Evolutionary conservation across 1,140 invertebrate species (phyloP).

Genomic region (Calycopis cecrops): DNA sequence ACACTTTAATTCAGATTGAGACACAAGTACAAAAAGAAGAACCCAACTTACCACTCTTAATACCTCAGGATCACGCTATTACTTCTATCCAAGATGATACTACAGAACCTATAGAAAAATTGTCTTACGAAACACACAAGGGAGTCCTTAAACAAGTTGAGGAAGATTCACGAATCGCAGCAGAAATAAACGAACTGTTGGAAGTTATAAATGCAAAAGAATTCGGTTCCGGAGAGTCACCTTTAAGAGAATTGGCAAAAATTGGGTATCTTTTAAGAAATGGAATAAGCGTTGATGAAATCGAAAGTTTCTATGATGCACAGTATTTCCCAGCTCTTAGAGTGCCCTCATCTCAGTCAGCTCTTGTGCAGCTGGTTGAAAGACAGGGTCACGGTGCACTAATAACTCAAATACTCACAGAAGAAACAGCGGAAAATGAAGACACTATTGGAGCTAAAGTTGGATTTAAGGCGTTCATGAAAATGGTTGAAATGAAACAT

Average conservation of each 20-base stretch:
- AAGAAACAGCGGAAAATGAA: slow-evolving; percentile 84
- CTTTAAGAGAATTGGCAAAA: slow-evolving; percentile 86
- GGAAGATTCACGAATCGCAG: slow-evolving; percentile 76
- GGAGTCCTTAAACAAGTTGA: slow-evolving; percentile 77
- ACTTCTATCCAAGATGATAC: slow-evolving; percentile 77
- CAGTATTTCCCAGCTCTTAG: slow-evolving; percentile 85
- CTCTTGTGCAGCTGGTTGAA: slow-evolving; percentile 87
- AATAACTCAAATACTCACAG: slow-evolving; percentile 86
- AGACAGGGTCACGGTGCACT: slow-evolving; percentile 85
- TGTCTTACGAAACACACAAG: slow-evolving; percentile 76
- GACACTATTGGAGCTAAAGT: slow-evolving; percentile 83
- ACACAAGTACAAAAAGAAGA: no score
- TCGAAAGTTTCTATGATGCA: slow-evolving; percentile 85
- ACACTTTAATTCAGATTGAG: slow-evolving; percentile 31
- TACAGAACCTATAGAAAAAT: slow-evolving; percentile 72
- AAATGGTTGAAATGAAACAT: slow-evolving; percentile 87
- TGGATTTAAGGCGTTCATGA: slow-evolving; percentile 88
- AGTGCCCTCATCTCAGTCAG: slow-evolving; percentile 86
- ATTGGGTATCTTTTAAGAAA: slow-evolving; percentile 85
- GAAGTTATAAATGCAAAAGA: slow-evolving; percentile 84
- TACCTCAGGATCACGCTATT: slow-evolving; percentile 29
- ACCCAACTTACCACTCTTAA: background rate
- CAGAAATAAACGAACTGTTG: slow-evolving; percentile 84
- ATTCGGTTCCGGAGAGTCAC: slow-evolving; percentile 86
- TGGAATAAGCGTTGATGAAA: slow-evolving; percentile 85